Evolutionary conservation across 2,888 invertebrate species (phyloP).

Genomic region (Polydrusus pterygomalis): DNA sequence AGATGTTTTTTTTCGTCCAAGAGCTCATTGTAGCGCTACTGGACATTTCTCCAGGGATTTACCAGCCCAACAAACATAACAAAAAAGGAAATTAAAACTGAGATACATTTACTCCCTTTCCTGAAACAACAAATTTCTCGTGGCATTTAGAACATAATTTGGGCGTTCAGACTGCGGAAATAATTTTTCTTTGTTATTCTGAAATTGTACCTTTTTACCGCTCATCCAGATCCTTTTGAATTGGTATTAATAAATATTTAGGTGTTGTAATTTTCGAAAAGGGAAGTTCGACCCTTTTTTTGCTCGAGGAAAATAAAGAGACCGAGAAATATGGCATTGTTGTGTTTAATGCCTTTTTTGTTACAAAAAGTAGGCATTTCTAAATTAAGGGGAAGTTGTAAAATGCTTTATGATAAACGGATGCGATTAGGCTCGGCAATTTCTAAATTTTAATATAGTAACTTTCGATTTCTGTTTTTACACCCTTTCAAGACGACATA

Average conservation of each 20-base stretch:
- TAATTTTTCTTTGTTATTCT: slow-evolving; percentile 46
- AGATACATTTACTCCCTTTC: slow-evolving; percentile 28
- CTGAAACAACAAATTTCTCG: slow-evolving; percentile 40
- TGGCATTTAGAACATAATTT: slow-evolving; percentile 42
- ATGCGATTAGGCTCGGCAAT: no score
- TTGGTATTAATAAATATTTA: slow-evolving; percentile 28
- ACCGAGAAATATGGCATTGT: background rate
- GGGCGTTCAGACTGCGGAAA: slow-evolving; percentile 43
- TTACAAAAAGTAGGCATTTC: no score
- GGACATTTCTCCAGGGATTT: slow-evolving; percentile 7
- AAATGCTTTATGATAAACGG: no score
- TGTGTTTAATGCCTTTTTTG: background rate
- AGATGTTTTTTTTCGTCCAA: no score
- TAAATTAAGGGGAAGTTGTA: no score
- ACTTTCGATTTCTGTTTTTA: no score
- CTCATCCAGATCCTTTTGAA: slow-evolving; percentile 21
- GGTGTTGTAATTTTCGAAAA: slow-evolving; percentile 25
- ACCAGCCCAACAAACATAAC: slow-evolving; percentile 19
- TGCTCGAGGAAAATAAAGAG: slow-evolving; percentile 2
- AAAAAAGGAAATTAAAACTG: slow-evolving; percentile 30
- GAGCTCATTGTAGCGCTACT: background rate
- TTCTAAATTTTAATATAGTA: no score
- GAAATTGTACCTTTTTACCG: slow-evolving; percentile 34
- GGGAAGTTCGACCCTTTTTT: slow-evolving; percentile 4
- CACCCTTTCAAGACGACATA: no score